phyloP scores from a whole-genome alignment of 1,140 invertebrate genomes.

The Planococcus citri region DNA sequence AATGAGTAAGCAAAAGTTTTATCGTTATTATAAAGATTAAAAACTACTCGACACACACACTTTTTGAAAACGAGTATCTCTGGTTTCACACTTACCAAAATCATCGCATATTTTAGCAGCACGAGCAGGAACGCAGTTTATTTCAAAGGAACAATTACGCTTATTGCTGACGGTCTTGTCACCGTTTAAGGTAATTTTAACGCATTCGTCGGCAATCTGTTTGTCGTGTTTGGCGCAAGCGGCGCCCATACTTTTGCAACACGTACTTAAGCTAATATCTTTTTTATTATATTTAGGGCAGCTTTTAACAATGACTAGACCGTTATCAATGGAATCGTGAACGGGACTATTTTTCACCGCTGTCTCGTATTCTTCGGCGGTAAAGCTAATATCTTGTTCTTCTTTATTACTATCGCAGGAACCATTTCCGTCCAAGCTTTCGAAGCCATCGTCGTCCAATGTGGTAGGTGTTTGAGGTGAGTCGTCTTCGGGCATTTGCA shows the following conservation, averaged over 20 bases:
- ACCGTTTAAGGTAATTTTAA: not conserved
- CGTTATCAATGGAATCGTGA: not conserved
- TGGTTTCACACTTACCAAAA: too few relatives aligned
- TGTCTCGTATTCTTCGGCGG: constrained; percentile 13
- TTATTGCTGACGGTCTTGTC: not conserved
- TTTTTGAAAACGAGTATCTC: too few relatives aligned
- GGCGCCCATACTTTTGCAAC: not conserved
- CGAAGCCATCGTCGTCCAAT: constrained; percentile 66
- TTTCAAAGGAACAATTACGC: not conserved
- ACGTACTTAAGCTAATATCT: constrained; percentile 9
- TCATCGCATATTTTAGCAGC: too few relatives aligned
- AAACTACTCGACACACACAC: too few relatives aligned
- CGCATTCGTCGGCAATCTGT: constrained; percentile 4
- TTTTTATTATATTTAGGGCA: constrained; percentile 11
- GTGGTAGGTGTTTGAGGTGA: not conserved
- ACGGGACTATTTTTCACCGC: constrained; percentile 8
- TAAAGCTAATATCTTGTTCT: constrained; percentile 21
- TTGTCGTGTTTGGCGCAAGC: not conserved
- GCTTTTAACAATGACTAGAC: constrained; percentile 16
- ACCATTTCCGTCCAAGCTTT: constrained; percentile 69
- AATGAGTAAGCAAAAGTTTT: too few relatives aligned
- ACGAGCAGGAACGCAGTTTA: not conserved
- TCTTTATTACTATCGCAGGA: constrained; percentile 51
- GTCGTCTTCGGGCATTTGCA: constrained; percentile 24
- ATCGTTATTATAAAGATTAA: too few relatives aligned